Evolutionary conservation across 2,113 vertebrate species (phyloP), one percentile per base, ranked within the genome.

Genomic region (Sialia sialis): DNA sequence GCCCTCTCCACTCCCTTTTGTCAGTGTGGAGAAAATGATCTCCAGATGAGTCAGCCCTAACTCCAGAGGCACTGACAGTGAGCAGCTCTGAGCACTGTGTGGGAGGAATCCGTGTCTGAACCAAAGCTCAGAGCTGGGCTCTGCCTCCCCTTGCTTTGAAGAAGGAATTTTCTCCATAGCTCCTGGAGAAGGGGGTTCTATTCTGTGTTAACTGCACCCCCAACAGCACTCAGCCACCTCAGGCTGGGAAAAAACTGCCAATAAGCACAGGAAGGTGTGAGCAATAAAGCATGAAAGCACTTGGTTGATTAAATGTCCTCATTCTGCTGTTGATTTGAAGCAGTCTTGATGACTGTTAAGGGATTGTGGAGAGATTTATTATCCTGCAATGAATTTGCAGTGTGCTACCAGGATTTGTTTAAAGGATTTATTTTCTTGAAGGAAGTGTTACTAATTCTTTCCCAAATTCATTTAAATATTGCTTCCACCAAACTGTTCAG

Each of bases 11-110:
- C 85, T 90, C 88, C 72, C 83, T 80, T 87, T 79, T 92, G 90
- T 93, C 79, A 93, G 34, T 16, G 59, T 55, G 58, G 79, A 94
- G 88, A 94, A 94, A 95, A 96, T 90, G 67, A 93, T 86, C 88
- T 92, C 88, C 95, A 96, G 92, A 95, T 93, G 96, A 95, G 86
- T 94, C 95, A 87, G 84, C 77, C 89, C 36, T 68, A 80, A 25
- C 67, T 94, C 14, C 85, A 93, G 73, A 84, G 41, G 73, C 51
- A 89, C 32, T 5, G 6, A 75, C 51, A 80, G 79, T 0, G 18
- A 87, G 75, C 75, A 48, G 79, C 90, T 76, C 85, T 56, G 69
- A 67, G 52, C 49, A 13, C 9, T 32, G 69, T 56, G 92, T 95
- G 93, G 96, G 92, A 96, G 85, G 87, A 91, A 95, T 62, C 75